These are phyloP conservation scores for Argyrosomus regius DNA, from an alignment of 2,797 vertebrate genomes.

Conservation along the genomic window DNA sequence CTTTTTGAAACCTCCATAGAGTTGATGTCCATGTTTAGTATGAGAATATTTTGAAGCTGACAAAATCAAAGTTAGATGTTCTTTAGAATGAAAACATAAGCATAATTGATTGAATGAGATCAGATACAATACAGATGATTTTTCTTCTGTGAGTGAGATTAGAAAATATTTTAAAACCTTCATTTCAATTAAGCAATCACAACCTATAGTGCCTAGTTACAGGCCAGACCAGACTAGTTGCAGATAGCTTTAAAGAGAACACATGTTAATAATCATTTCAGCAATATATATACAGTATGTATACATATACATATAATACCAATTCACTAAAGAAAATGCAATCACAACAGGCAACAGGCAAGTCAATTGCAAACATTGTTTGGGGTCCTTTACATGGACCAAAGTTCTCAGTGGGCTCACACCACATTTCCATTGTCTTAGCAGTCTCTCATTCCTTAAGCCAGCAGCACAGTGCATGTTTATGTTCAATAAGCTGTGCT, in stretches of 20 bases:
- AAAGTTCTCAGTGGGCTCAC: conserved; percentile 12
- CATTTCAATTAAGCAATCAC: conserved; percentile 17
- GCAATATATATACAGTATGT: neutral
- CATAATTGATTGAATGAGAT: conserved; percentile 15
- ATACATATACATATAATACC: conserved; percentile 5
- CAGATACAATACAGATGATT: conserved; percentile 12
- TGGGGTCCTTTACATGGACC: conserved; percentile 1
- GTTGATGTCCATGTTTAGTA: neutral
- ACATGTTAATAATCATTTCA: conserved; percentile 9
- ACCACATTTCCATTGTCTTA: conserved; percentile 7
- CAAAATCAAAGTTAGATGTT: conserved; percentile 7
- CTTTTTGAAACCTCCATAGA: neutral
- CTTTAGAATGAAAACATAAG: neutral
- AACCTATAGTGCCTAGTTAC: neutral
- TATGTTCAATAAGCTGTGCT: conserved; percentile 17
- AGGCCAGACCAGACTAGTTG: neutral
- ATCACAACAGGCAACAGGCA: conserved; percentile 18
- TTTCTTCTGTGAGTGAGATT: conserved; percentile 36
- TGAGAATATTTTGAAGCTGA: conserved; percentile 2
- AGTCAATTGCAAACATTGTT: conserved; percentile 1
- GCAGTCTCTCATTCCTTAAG: conserved; percentile 24
- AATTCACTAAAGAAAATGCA: conserved; percentile 10
- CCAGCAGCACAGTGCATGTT: conserved; percentile 8
- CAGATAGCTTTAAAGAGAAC: neutral
- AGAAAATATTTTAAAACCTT: conserved; percentile 10